phyloP scores from a whole-genome alignment of 2,113 vertebrate species.

The Isurus oxyrinchus region DNA sequence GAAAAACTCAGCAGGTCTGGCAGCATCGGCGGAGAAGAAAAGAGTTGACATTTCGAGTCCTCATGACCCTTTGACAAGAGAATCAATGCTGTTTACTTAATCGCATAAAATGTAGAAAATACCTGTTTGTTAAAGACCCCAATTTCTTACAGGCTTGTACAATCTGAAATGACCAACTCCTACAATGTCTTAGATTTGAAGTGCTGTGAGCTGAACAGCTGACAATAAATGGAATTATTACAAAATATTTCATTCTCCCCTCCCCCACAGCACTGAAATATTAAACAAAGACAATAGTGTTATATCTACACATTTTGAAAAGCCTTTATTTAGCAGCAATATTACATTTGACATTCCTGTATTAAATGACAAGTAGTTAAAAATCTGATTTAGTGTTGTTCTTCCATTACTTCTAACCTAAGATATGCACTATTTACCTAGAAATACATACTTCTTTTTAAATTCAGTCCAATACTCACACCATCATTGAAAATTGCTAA shows the following conservation, averaged over 20 bases:
- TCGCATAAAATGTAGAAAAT: too few species aligned
- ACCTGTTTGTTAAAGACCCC: too few species aligned
- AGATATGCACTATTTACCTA: slow-evolving; percentile 29
- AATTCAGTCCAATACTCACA: slow-evolving; percentile 48
- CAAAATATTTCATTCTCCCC: neutral
- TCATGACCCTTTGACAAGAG: too few species aligned
- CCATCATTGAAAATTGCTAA: slow-evolving; percentile 46
- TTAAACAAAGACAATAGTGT: neutral
- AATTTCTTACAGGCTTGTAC: neutral
- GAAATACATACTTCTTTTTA: slow-evolving; percentile 47
- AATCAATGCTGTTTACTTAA: too few species aligned
- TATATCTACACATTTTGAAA: slow-evolving; percentile 45
- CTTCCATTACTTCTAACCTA: neutral
- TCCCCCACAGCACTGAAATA: neutral
- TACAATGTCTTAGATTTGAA: neutral
- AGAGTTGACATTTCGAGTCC: too few species aligned
- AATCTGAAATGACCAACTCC: neutral
- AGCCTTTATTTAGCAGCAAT: slow-evolving; percentile 69
- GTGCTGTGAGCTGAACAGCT: neutral
- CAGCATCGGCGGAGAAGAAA: too few species aligned
- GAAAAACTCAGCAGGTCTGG: too few species aligned
- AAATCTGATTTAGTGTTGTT: slow-evolving; percentile 43
- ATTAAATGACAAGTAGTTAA: slow-evolving; percentile 56
- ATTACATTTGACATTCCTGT: slow-evolving; percentile 50
- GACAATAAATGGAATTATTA: neutral